Conservation (phyloP, 2,797 vertebrate genomes). For the Xiphophorus birchmanni region DNA sequence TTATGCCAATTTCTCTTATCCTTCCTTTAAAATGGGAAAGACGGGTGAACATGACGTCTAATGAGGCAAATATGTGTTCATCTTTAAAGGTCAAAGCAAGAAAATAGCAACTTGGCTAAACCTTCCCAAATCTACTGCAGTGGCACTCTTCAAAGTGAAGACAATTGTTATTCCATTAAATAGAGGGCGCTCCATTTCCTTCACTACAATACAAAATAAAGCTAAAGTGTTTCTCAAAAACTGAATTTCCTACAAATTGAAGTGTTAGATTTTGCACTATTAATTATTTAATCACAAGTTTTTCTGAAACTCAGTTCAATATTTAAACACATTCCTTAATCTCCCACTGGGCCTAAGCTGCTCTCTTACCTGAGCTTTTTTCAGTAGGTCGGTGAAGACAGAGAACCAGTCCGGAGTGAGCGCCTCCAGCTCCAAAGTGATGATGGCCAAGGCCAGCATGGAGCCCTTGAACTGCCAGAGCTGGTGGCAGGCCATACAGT, state of each 20-base stretch:
- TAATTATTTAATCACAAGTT: neutral
- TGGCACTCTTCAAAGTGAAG: neutral
- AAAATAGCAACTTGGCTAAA: neutral
- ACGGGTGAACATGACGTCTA: neutral
- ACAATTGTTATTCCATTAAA: neutral
- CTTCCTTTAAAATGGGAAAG: neutral
- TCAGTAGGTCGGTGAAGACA: conserved; percentile 90
- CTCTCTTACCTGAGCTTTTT: conserved; percentile 89
- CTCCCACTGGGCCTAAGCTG: no score
- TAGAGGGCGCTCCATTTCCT: neutral
- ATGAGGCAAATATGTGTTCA: neutral
- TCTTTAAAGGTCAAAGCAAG: neutral
- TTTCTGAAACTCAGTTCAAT: neutral
- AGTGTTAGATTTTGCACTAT: neutral
- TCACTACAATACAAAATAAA: neutral
- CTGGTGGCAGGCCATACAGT: conserved; percentile 99
- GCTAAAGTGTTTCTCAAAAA: neutral
- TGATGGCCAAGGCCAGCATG: conserved; percentile 97
- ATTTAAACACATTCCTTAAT: neutral
- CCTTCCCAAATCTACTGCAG: neutral
- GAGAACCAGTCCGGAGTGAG: conserved; percentile 88
- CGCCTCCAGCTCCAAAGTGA: conserved; percentile 95
- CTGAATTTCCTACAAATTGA: neutral
- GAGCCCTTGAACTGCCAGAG: conserved; percentile 97
- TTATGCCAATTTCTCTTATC: neutral